Percentiles rank a stretch among this genome's conserved stretches.
These are phyloP conservation scores for Neelides sp. DNA, from an alignment of 1,140 invertebrate species.

Conservation along the genomic window DNA sequence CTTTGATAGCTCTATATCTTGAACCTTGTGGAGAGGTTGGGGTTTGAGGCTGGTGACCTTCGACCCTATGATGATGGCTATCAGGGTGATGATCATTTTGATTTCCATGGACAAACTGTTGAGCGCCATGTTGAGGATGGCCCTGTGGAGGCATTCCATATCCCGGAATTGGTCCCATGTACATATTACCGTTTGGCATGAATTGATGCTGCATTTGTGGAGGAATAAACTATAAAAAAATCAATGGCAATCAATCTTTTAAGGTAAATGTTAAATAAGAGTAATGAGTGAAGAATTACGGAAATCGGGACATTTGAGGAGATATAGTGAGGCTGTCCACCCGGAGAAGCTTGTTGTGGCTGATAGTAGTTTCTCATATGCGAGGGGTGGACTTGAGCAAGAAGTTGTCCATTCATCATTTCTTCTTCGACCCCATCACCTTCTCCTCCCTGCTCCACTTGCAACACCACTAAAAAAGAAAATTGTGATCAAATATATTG, in stretches of 20 bases:
- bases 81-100: conserved; percentile 9
- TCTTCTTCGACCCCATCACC: no score
- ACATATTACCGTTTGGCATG: conserved; percentile 7
- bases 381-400: no score
- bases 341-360: no score
- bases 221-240: conserved; percentile 8
- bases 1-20: not conserved
- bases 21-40: conserved; percentile 2
- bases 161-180: conserved; percentile 3
- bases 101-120: conserved; percentile 5
- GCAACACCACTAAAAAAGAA: no score
- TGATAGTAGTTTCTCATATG: not conserved
- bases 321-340: no score
- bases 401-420: no score
- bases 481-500: no score
- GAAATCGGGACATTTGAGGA: no score
- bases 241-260: not conserved
- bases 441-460: no score
- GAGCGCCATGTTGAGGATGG: conserved; percentile 14
- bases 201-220: conserved; percentile 17
- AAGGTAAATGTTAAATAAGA: not conserved
- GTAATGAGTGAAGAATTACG: no score
- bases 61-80: no score
- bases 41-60: no score
- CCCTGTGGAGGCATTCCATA: conserved; percentile 8